Evolutionary conservation across 2,888 invertebrate genomes (phyloP).

Genomic region (Zele albiditarsus): DNA sequence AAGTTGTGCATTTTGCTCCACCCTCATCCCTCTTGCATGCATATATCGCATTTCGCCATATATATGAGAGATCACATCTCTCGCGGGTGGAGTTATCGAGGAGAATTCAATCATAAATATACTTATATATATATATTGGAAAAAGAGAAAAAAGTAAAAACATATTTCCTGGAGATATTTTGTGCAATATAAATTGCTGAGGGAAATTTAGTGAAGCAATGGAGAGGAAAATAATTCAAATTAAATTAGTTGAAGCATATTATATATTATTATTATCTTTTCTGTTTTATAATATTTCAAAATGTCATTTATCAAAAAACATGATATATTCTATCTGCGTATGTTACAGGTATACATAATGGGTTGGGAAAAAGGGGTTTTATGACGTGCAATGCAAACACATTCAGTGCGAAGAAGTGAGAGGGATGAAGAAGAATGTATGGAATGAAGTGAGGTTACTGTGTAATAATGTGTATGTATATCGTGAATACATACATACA

Average conservation of each 20-base stretch:
- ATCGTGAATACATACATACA: constrained; percentile 39
- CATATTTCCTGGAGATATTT: not conserved
- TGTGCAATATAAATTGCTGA: not conserved
- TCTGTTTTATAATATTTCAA: not conserved
- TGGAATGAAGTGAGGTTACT: constrained; percentile 42
- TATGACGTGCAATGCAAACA: not conserved
- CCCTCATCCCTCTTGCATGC: not conserved
- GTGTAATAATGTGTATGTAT: constrained; percentile 44
- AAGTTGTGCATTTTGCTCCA: constrained; percentile 16
- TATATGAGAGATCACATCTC: not conserved
- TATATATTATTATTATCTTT: not conserved
- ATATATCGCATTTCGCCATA: not conserved
- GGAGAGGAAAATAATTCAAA: not conserved
- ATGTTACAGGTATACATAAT: not conserved
- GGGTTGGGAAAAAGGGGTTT: too few relatives aligned
- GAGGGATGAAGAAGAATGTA: constrained; percentile 46
- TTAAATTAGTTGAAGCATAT: not conserved
- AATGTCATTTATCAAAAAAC: not conserved
- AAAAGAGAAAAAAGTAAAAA: not conserved
- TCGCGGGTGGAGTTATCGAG: not conserved
- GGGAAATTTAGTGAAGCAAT: not conserved
- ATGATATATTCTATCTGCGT: not conserved
- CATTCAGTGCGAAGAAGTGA: constrained; percentile 4
- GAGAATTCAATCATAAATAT: not conserved
- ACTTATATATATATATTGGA: not conserved